Evolutionary conservation across 2,797 vertebrate species (phyloP), one percentile per base, ranked within the genome.

Genomic region (Sorex maritimensis): DNA sequence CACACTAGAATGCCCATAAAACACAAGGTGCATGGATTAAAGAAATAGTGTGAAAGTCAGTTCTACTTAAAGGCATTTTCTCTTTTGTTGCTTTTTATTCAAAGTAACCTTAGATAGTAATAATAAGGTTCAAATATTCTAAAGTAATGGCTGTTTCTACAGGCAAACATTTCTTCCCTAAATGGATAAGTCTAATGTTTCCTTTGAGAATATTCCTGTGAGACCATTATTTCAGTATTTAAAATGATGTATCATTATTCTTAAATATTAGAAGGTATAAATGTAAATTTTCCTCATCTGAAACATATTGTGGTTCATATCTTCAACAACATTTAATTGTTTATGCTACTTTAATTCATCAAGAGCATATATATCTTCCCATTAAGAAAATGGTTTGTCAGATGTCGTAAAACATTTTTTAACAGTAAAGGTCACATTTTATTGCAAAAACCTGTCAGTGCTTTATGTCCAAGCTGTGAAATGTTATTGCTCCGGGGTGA

Each of bases 401-500:
- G 86, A 94, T 84, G 84, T 92, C 14, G 0, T 95, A 93, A 96
- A 97, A 94, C 92, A 94, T 82, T 91, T 93, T 97, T 95, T 95
- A 93, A 95, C 92, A 96, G 94, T 0, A 34, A 96, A 95, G 92
- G 94, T 96, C 96, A 95, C 93, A 73, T 88, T 97, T 97, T 94
- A 74, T 97, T 97, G 94, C 91, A 96, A 92, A 97, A 96, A 82
- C 81, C 85, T 95, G 91, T 95, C 97, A 95, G 63, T 84, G 52
- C 91, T 96, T 97, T 96, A 95, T 97, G 94, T 97, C 89, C 95
- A 71, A 38, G 9, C 93, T 95, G 93, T 95, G 90, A 93, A 94
- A 67, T 75, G 94, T 94, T 97, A 97, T 95, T 96, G 85, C 95
- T 96, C 95, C 52, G 69, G 91, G 97, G 95, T 78, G 38, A 38